Percentiles rank a stretch among this genome's conserved stretches.
These are phyloP conservation scores for Drosophila villosipedis DNA, from an alignment of 2,888 invertebrate species.

Conservation along the genomic window DNA sequence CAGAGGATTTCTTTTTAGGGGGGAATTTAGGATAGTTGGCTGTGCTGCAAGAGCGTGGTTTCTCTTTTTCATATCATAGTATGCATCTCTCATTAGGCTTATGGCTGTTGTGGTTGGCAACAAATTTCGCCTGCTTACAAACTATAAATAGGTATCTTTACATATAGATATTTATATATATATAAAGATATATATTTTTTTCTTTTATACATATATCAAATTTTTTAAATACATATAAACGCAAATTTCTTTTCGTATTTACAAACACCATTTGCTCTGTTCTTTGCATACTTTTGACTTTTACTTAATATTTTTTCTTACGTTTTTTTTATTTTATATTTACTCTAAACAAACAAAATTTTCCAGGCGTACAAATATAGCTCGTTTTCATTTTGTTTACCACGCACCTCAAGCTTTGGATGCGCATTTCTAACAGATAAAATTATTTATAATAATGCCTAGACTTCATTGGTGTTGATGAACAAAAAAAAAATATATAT, in stretches of 20 bases:
- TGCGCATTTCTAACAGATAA: slow-evolving; percentile 23
- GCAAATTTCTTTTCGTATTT: slow-evolving; percentile 48
- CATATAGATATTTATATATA: slow-evolving; percentile 10
- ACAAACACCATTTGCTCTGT: slow-evolving; percentile 31
- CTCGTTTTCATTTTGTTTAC: slow-evolving; percentile 8
- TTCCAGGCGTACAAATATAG: slow-evolving; percentile 24
- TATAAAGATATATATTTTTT: not conserved
- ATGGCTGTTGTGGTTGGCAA: slow-evolving; percentile 53
- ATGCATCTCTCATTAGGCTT: slow-evolving; percentile 50
- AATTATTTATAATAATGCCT: slow-evolving; percentile 6
- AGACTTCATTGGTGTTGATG: slow-evolving; percentile 7
- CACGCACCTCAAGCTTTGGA: slow-evolving; percentile 4
- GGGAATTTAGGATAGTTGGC: slow-evolving; percentile 19
- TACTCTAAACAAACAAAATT: slow-evolving; percentile 12
- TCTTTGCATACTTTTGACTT: slow-evolving; percentile 3
- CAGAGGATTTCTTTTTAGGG: not conserved
- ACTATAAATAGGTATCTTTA: slow-evolving; percentile 28
- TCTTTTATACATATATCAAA: slow-evolving; percentile 27
- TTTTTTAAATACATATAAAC: slow-evolving; percentile 58
- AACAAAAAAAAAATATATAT: slow-evolving; percentile 10
- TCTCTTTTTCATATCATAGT: slow-evolving; percentile 10
- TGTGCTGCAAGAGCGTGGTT: slow-evolving; percentile 25
- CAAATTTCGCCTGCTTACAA: slow-evolving; percentile 35
- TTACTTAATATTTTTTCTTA: slow-evolving; percentile 3
- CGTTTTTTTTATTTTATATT: slow-evolving; percentile 7